Percentiles rank a stretch among this genome's conserved stretches.
These are phyloP conservation scores for Orycteropus afer DNA, from an alignment of 2,113 vertebrate genomes.

Conservation along the genomic window DNA sequence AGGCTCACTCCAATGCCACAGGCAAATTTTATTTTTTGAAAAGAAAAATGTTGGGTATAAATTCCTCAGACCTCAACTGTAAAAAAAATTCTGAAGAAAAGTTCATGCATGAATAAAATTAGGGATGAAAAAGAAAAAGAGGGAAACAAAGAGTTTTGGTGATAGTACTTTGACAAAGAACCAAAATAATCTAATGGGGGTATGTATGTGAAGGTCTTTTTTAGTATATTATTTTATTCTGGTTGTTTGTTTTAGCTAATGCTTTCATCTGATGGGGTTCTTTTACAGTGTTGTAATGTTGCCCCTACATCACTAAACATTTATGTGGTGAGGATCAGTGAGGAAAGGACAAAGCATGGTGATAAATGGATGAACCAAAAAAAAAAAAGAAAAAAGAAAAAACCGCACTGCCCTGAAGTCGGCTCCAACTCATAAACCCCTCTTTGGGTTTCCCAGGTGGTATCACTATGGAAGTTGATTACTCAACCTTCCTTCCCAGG, in stretches of 20 bases:
- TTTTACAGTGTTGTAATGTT: neutral
- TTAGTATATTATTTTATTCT: neutral
- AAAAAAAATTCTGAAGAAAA: neutral
- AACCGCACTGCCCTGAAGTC: too few relatives aligned
- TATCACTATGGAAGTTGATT: too few relatives aligned
- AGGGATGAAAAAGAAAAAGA: neutral
- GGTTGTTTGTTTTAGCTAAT: neutral
- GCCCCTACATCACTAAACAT: neutral
- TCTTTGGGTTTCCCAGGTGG: too few relatives aligned
- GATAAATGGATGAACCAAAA: too few relatives aligned
- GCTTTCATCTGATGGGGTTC: neutral
- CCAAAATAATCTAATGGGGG: neutral
- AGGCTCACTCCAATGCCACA: neutral
- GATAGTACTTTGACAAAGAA: neutral
- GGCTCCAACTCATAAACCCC: too few relatives aligned
- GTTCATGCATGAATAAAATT: neutral
- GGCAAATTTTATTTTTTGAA: neutral
- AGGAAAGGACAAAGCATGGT: neutral
- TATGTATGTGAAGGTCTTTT: neutral
- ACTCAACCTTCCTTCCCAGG: too few relatives aligned
- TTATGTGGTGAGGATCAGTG: too few relatives aligned
- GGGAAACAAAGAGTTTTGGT: neutral
- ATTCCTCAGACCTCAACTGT: neutral
- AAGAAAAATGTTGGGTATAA: neutral
- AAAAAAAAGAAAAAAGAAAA: too few relatives aligned